Base-by-base conservation (phyloP, 2,888 invertebrate species). In the Odontothrips loti region DNA sequence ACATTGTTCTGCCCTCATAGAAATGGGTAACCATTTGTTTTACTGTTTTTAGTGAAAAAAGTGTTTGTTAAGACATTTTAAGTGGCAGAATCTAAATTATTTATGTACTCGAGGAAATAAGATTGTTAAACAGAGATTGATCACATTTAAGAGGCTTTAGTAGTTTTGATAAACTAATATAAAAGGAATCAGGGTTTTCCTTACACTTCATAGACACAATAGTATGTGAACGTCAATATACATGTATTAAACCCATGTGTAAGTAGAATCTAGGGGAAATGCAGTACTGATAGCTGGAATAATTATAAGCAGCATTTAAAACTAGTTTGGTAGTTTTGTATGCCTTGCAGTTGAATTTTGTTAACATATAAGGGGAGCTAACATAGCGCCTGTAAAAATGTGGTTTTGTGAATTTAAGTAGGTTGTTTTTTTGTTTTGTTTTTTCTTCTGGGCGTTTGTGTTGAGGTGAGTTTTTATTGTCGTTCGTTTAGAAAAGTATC, bases 281-380 rank as follows among this genome's bases (percentile, higher is more conserved):
- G 68, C 68, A 68, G 68, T 68, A 68, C 68, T 68, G 68, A 68
- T 68, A 68, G 68, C 11, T 68, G 23, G 23, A 68, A 68, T 68
- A 68, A 23, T 68, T 68, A 68, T 68, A 68, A 68, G 68, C 68
- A 68, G 68, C 68, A 68, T 68, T 68, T 68, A 68, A 68, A 68
- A 68, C 68, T 68, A 68, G 68, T 68, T 20, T n/a, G 23, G 68
- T 68, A 68, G 68, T 68, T 68, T 23, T 68, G 23, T 68, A 68
- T 68, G 68, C 68, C 68, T 68, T 68, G 68, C 68, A 68, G 68
- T 68, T 68, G 68, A n/a, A 23, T 68, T 63, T 68, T n/a, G n/a
- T 23, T 68, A 68, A 68, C 68, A n/a, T 68, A 17, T 68, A 68
- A 68, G 68, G 23, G 4, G 68, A 68, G 68, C 68, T 68, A 68